Percentiles rank a stretch among this genome's conserved stretches.
These are phyloP conservation scores for Microtus oregoni DNA, from an alignment of 2,113 vertebrate genomes.

Conservation along the genomic window DNA sequence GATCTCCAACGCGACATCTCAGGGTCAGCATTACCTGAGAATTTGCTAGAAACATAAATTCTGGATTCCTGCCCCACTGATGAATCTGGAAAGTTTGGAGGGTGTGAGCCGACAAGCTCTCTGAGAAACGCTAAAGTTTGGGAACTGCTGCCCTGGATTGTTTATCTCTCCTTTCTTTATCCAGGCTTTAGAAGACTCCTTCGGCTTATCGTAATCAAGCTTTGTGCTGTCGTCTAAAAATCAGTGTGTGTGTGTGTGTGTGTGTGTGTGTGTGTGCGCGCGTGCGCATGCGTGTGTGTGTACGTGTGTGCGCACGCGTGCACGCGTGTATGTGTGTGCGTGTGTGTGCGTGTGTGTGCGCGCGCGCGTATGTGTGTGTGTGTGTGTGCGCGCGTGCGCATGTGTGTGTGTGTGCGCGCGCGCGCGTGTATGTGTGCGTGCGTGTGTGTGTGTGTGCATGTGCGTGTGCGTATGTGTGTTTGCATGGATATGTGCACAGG, in stretches of 20 bases:
- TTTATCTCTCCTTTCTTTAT: background rate
- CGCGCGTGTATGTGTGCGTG: background rate
- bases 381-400: background rate
- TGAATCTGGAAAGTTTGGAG: background rate
- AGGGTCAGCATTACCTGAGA: background rate
- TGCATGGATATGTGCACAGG: background rate
- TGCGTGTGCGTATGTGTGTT: background rate
- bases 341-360: background rate
- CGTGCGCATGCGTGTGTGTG: background rate
- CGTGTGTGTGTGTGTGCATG: background rate
- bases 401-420: background rate
- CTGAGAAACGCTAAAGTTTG: background rate
- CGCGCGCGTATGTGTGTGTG: background rate
- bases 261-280: background rate
- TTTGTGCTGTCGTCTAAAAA: background rate
- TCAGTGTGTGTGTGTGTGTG: background rate
- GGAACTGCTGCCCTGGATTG: background rate
- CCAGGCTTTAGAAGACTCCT: background rate
- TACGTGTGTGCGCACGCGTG: background rate
- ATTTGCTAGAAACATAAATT: slow-evolving; percentile 36
- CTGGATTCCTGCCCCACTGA: background rate
- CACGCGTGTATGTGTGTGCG: background rate
- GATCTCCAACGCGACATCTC: background rate
- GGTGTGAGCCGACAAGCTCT: background rate
- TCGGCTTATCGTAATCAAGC: background rate